Evolutionary conservation across 2,797 vertebrate genomes (phyloP), one percentile per base, ranked within the genome.

Genomic region (Acipenser transmontanus): DNA sequence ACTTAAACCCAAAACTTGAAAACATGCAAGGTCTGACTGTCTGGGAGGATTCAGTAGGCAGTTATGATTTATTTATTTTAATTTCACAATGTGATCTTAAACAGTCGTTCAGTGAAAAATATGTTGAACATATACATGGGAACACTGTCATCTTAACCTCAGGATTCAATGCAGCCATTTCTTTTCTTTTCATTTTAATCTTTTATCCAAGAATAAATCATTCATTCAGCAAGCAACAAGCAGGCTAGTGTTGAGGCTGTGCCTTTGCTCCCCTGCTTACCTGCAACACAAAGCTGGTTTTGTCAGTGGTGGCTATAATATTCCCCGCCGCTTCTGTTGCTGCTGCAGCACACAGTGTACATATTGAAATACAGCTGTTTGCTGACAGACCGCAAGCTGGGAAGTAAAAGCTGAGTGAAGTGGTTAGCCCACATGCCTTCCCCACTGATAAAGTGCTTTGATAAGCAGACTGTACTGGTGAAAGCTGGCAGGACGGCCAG

Each of bases 401-500:
- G 85, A 87, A 82, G 83, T 73, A 78, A 0, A 66, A 82, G 81
- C 66, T 83, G 85, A 93, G 87, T 86, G 87, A 87, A 85, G 88
- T 86, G 90, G 86, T 90, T 84, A 92, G 84, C 93, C 93, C 91
- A 91, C 93, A 95, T 96, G 91, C 90, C 87, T 88, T 89, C 82
- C 85, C 84, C 87, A 88, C 91, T 87, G 95, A 98, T 96, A 97
- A 94, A 97, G 97, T 96, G 94, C 94, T 93, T 85, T 86, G 95
- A 98, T 97, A 98, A 97, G 94, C 87, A 74, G 69, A 71, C 80
- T 63, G 72, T 82, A 79, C 81, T 87, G 91, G 87, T 85, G 83
- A 89, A 89, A 88, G 85, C 80, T 71, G 83, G 85, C 82, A 78
- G 76, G 70, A 72, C 78, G 88, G 87, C 91, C 89, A 84, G 88